Evolutionary conservation across 2,113 vertebrate species (phyloP), one percentile per base, ranked within the genome.

Genomic region (Tupaia chinensis): DNA sequence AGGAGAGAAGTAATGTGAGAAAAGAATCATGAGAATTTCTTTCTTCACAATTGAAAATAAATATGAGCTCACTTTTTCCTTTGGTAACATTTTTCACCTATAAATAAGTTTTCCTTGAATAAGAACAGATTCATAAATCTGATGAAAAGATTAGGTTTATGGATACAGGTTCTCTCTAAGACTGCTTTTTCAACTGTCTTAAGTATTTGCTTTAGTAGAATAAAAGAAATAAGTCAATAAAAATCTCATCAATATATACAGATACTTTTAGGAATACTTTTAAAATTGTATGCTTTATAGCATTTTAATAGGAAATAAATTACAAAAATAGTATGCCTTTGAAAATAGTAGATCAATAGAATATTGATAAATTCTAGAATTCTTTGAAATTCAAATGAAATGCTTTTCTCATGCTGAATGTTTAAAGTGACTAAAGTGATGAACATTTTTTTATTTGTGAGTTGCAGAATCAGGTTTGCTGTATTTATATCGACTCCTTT

Each of bases 231-330:
- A 60, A 60, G 58, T 9, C 58, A 15, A 53, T 82, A 88, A 78
- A 91, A 81, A 58, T 60, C 19, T 78, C 19, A 69, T 77, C 60
- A 87, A 58, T 84, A 17, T 88, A 17, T 83, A 53, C 9, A 87
- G 3, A 84, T 81, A 22, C 22, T 91, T 92, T 83, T 91, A 95
- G 60, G 76, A 93, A 76, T 61, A 78, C 22, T 93, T 93, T 85
- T 69, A 92, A 94, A 88, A 78, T 93, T 77, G 13, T 80, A 89
- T 60, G 29, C 15, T 82, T 87, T 93, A 29, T 78, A 83, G 44
- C 61, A 94, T 87, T 90, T 96, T 91, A 95, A 87, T 94, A 66
- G 77, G 27, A 97, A 97, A 94, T 80, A 23, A 91, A 70, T 92
- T 95, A 54, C 78, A 27, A 74, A 82, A 93, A 92, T 80, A 83